Evolutionary conservation across 1,140 invertebrate genomes (phyloP), one percentile per base, ranked within the genome.

Genomic region (Lysiphlebus fabarum): DNA sequence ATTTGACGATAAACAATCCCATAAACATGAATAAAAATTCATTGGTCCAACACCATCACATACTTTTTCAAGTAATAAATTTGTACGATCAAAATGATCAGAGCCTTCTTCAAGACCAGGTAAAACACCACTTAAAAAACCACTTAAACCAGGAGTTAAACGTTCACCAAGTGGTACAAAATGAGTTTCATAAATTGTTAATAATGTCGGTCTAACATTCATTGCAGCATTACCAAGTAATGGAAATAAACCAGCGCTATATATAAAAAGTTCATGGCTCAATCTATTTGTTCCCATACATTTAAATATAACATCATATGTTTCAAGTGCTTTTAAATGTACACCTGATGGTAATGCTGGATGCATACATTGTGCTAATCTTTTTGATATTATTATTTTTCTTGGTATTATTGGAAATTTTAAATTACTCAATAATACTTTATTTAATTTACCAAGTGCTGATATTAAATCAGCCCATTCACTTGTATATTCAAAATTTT

Each of bases 401-500:
- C 93, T 85, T 37, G 95, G 95, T 68, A 97, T 93, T n/a, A 95
- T 87, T 59, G 87, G 87, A 78, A 88, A 95, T 75, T 93, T 93
- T 65, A 86, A 84, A 82, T 93, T 87, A 71, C 82, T 85, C 50
- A 82, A 72, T 58, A 89, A 81, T 14, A 94, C 93, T 84, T 96
- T 96, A 72, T 93, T 94, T 12, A 97, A 82, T 83, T 96, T 97
- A 62, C 89, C 91, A 47, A 97, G 76, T 17, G 93, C 92, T 54
- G 92, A 90, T 66, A 97, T 96, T 33, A 97, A 81, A 82, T 97
- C 95, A 61, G 94, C 91, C 94, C 95, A 97, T 86, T 96, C 95
- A 69, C 90, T 93, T 17, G 93, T 94, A 67, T 90, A 93, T 70
- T 96, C 95, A 82, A 97, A 97, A 76, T 86, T 91, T 71, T 93